A percentile compares a stretch with the other conserved stretches of the same genome.
These are phyloP conservation scores for Scaptomyza graminum DNA, from an alignment of 1,140 invertebrate species.

Conservation along the genomic window DNA sequence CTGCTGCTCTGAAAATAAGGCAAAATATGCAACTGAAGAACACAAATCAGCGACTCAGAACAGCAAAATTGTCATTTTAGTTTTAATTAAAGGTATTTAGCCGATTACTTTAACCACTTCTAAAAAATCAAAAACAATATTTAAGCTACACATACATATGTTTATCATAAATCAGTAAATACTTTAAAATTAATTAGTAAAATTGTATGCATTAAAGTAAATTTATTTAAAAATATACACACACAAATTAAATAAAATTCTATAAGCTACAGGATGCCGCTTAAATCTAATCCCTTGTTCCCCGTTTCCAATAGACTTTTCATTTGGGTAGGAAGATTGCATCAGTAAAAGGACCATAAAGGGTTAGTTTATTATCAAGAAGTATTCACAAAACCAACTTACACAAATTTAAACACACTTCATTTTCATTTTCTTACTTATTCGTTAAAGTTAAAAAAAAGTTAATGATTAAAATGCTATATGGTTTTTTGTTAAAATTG, in stretches of 20 bases:
- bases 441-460: no score
- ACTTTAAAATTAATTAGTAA: constrained; percentile 76
- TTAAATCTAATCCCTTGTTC: background rate
- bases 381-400: background rate
- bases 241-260: constrained; percentile 23
- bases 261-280: constrained; percentile 25
- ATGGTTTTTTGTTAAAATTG: no score
- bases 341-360: background rate
- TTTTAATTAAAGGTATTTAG: constrained; percentile 50
- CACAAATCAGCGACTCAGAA: constrained; percentile 50
- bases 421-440: no score
- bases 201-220: constrained; percentile 64
- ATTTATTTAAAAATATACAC: constrained; percentile 36
- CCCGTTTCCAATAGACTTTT: background rate
- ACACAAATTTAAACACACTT: no score
- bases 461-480: no score
- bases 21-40: constrained; percentile 7
- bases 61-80: constrained; percentile 77
- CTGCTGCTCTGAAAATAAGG: constrained; percentile 27
- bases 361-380: background rate
- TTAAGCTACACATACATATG: constrained; percentile 46
- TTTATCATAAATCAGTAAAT: constrained; percentile 66
- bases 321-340: background rate
- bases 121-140: constrained; percentile 30
- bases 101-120: constrained; percentile 40